Evolutionary conservation across 2,888 invertebrate genomes (phyloP).

Genomic region (Helleia helle): DNA sequence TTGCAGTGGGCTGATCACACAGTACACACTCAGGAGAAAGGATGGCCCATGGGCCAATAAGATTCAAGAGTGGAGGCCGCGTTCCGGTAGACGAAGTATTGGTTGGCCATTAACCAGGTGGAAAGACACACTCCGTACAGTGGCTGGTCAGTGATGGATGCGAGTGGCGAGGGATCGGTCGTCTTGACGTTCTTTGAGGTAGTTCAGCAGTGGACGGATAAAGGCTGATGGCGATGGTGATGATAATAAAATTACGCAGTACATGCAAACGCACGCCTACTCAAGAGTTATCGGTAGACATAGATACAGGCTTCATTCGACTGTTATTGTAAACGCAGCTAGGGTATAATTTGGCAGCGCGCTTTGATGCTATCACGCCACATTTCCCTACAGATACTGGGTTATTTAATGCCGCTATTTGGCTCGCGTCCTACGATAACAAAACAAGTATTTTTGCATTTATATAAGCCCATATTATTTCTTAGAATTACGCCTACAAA

Average conservation of each 20-base stretch:
- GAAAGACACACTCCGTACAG: too few species aligned
- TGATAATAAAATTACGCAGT: neutral
- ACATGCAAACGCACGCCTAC: neutral
- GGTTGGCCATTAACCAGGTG: too few species aligned
- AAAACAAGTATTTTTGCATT: slow-evolving; percentile 29
- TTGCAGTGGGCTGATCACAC: too few species aligned
- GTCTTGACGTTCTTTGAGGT: too few species aligned
- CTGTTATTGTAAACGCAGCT: slow-evolving; percentile 54
- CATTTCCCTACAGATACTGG: slow-evolving; percentile 60
- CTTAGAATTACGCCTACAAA: slow-evolving; percentile 18
- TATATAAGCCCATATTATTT: slow-evolving; percentile 23
- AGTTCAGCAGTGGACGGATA: too few species aligned
- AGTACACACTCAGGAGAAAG: too few species aligned
- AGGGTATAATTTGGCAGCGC: slow-evolving; percentile 68
- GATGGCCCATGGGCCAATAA: too few species aligned
- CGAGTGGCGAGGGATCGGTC: too few species aligned
- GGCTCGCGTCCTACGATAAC: slow-evolving; percentile 35
- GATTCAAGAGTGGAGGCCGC: too few species aligned
- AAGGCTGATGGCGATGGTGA: too few species aligned
- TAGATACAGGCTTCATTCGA: slow-evolving; percentile 16
- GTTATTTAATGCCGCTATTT: slow-evolving; percentile 64
- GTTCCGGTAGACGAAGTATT: too few species aligned
- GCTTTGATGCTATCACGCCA: slow-evolving; percentile 54
- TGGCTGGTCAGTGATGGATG: too few species aligned
- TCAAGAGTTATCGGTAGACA: neutral